Conservation (phyloP, 2,797 vertebrate genomes). For the Amblyopsis hoosieri region DNA sequence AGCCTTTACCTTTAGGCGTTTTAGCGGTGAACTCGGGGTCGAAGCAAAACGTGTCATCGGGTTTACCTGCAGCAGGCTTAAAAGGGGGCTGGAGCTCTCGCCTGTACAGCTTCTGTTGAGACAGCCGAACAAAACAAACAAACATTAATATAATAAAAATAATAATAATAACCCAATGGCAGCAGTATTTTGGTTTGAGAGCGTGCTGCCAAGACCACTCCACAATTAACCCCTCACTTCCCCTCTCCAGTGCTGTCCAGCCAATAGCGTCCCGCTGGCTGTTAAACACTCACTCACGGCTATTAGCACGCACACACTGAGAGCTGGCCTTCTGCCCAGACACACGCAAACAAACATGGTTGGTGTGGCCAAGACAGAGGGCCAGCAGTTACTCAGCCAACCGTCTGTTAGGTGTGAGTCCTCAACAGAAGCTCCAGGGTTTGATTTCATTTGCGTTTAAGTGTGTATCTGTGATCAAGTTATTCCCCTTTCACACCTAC, state of each 20-base stretch:
- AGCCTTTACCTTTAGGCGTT: constrained; percentile 92
- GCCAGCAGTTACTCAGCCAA: constrained; percentile 65
- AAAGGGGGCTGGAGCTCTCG: constrained; percentile 96
- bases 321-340: constrained; percentile 74
- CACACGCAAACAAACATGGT: constrained; percentile 44
- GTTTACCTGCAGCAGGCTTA: constrained; percentile 94
- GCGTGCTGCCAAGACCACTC: constrained; percentile 41
- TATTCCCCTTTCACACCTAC: neutral
- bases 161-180: neutral
- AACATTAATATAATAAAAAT: neutral
- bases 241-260: constrained; percentile 44
- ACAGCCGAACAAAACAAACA: neutral
- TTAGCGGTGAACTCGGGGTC: constrained; percentile 99
- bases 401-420: constrained; percentile 73
- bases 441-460: constrained; percentile 33
- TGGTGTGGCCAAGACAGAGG: constrained; percentile 57
- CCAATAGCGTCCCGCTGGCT: constrained; percentile 72
- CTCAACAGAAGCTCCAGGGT: constrained; percentile 63
- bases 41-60: constrained; percentile 98
- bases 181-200: neutral
- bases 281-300: constrained; percentile 69
- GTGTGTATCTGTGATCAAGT: constrained; percentile 13
- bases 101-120: constrained; percentile 88
- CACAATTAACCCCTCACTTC: constrained; percentile 65
- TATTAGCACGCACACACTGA: constrained; percentile 72